Conservation (phyloP, 2,888 invertebrate species). For the Apamea monoglypha region DNA sequence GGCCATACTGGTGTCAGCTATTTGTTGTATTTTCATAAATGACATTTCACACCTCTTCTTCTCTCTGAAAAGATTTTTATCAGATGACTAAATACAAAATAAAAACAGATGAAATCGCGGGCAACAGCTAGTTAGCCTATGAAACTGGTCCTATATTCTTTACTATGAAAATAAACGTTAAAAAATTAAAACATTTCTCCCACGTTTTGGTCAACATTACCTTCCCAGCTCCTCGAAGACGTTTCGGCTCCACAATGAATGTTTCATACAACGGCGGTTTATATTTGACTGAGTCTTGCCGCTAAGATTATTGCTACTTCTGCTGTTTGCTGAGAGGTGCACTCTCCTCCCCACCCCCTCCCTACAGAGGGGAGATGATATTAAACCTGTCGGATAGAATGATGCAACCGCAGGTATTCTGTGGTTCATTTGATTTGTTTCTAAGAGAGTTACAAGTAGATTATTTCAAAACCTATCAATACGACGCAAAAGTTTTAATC, state of each 20-base stretch:
- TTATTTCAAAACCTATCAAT: neutral
- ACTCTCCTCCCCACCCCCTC: neutral
- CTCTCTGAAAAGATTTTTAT: neutral
- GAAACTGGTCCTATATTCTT: neutral
- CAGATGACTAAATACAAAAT: neutral
- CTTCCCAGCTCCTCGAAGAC: neutral
- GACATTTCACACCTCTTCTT: too few relatives aligned
- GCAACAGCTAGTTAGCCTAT: neutral
- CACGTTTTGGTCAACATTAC: neutral
- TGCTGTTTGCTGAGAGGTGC: constrained; percentile 38
- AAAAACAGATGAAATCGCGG: neutral
- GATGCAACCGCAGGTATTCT: constrained; percentile 11
- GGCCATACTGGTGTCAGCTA: too few relatives aligned
- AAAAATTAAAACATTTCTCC: neutral
- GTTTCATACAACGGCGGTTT: constrained; percentile 43
- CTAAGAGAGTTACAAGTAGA: constrained; percentile 1
- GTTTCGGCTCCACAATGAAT: constrained; percentile 30
- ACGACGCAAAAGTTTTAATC: constrained; percentile 9
- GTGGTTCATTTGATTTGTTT: constrained; percentile 9
- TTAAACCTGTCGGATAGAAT: constrained; percentile 22
- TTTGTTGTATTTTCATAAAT: too few relatives aligned
- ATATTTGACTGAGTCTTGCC: constrained; percentile 36
- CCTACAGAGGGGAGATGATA: constrained; percentile 10
- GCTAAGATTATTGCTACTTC: constrained; percentile 59
- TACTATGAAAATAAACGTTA: neutral